Evolutionary conservation across 2,113 vertebrate species (phyloP), one percentile per base, ranked within the genome.

Genomic region (Saguinus imperator): DNA sequence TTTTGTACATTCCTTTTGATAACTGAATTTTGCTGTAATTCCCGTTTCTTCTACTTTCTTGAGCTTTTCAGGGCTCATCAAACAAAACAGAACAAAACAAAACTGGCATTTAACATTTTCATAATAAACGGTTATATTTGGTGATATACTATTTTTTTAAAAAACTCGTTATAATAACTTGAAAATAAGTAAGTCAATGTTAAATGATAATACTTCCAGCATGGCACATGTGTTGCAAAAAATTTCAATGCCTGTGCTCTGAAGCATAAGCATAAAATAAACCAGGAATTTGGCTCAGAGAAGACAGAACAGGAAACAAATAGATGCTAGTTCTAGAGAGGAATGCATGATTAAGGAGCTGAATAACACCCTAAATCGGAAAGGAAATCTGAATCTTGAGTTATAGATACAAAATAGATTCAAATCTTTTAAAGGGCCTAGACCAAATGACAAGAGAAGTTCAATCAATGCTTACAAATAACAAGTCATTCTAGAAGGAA

Each of bases 261-360:
- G 82, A 89, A 94, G 61, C 45, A 70, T 68, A 91, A 55, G 83
- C 55, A 92, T 83, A 89, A 97, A 98, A 97, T 95, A 96, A 96
- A 73, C 40, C 93, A 66, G n/a, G 97, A 97, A 95, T 92, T n/a
- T 97, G 83, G 27, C 37, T 95, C 55, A 87, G 7, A 76, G 55
- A 35, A 96, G n/a, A 90, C 76, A 88, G n/a, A 91, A 89, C 48
- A 76, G 72, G 86, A 89, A 96, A 85, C 1, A 68, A 97, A 86
- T 43, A 21, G 21, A 96, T 95, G 55, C 11, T 6, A 85, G 12
- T 93, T 14, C 8, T 85, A 86, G 73, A 0, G 23, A 97, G 35
- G 83, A 97, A 89, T 21, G 68, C 84, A 95, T 82, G 85, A 94
- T 77, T 92, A 55, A 96, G 92, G 75, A 0, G 0, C 25, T 94